These are phyloP conservation scores for Alectoris magna DNA, from an alignment of 2,797 vertebrate genomes.

Conservation along the genomic window DNA sequence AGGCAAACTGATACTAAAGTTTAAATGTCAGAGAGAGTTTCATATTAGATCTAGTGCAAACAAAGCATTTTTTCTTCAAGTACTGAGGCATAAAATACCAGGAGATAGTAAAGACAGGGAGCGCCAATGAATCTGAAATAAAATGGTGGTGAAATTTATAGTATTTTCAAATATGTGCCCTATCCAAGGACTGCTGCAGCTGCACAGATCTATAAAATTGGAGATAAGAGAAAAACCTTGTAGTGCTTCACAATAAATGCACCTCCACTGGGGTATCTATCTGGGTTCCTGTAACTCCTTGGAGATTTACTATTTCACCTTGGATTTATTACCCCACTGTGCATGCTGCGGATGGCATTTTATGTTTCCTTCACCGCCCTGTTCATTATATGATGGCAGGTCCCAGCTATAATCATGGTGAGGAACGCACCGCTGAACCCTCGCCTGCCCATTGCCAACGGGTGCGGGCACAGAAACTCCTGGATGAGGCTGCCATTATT, in stretches of 20 bases:
- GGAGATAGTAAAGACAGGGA: slow-evolving; percentile 70
- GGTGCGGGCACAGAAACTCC: accelerated
- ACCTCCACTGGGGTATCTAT: not conserved
- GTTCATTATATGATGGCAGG: not conserved
- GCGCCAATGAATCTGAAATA: slow-evolving; percentile 68
- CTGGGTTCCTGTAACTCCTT: slow-evolving; percentile 41
- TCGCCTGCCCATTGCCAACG: accelerated
- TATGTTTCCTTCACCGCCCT: not conserved
- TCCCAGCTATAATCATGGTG: not conserved
- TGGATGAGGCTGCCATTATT: not conserved
- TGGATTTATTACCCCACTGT: slow-evolving; percentile 25
- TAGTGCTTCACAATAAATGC: not conserved
- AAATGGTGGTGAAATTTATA: slow-evolving; percentile 73
- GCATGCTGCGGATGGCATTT: not conserved
- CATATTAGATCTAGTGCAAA: slow-evolving; percentile 75
- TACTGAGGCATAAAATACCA: slow-evolving; percentile 75
- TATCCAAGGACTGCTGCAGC: slow-evolving; percentile 58
- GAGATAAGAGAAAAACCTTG: slow-evolving; percentile 56
- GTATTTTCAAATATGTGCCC: slow-evolving; percentile 65
- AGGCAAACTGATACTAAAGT: slow-evolving; percentile 77
- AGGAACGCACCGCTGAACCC: not conserved
- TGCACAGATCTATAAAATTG: slow-evolving; percentile 59
- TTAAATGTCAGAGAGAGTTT: slow-evolving; percentile 76
- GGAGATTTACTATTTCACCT: slow-evolving; percentile 37
- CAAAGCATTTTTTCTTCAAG: slow-evolving; percentile 72